Base-by-base conservation (phyloP, 1,140 invertebrate species). In the Diploscapter pachys region DNA sequence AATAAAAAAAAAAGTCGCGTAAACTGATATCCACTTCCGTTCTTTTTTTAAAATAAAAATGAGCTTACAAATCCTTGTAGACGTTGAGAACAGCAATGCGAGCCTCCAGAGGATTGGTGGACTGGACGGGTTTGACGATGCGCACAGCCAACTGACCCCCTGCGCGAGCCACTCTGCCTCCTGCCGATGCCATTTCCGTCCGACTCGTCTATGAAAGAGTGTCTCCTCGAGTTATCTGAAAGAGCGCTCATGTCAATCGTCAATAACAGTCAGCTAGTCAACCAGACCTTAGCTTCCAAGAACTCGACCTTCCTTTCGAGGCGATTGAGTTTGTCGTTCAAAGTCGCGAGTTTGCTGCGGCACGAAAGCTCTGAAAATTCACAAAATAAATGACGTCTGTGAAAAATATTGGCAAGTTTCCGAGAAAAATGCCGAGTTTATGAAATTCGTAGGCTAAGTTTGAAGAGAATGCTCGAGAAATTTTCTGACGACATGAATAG, bases 261-360 rank as follows among this genome's bases (percentile, higher is more conserved):
- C 57, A 65, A 71, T 13, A 71, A 68, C 13, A 68, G 51, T 63
- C 4, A 72, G 1, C 31, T 62, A 9, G 71, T 11, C 11, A 48
- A 67, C 63, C 48, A 48, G 52, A 72, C 75, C n/a, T 65, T 63
- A 8, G 68, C 75, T 54, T 76, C 75, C 4, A 76, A 90, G 87
- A 97, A 97, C 86, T 98, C 95, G 83, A 99, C 96, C 88, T 93
- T 92, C 78, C 95, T 90, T 87, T 99, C 96, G 57, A 99, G 87
- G 31, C 91, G 92, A 51, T 94, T 96, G 48, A 98, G 57, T 67
- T 97, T 96, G 86, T 98, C 95, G 89, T 98, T 97, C 64, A 98
- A 88, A 50, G 91, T 91, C 5, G 95, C 95, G 63, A 99, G 88
- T 67, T 95, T 90, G 31, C 93, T 95, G 83, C 95, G 89, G 86